Evolutionary conservation across 2,888 invertebrate genomes (phyloP), one percentile per base, ranked within the genome.

Genomic region (Lithophane socia): DNA sequence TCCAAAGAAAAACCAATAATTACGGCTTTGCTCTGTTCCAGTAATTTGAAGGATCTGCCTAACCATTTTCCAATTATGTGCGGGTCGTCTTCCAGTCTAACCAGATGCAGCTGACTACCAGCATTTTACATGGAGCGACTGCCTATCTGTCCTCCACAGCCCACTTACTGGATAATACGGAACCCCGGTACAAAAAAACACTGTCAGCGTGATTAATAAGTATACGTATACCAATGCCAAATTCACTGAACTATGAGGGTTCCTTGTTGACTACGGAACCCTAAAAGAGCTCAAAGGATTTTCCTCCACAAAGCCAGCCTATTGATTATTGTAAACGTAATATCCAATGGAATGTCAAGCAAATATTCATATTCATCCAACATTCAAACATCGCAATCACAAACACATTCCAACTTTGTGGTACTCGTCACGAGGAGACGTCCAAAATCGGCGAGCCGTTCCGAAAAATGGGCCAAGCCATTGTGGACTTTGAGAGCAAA

Each of bases 401-500:
- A 76, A 80, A 84, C 69, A 84, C 81, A 81, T 77, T 73, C 85
- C 68, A 65, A 61, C 63, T 73, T 66, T 65, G 65, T 73, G 29
- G 37, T 37, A 37, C 37, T 37, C 37, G 67, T 64, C 52, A 72
- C 64, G 60, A 72, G 7, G 61, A 65, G 29, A 16, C 29, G n/a
- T 60, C 44, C 69, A 61, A 76, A 80, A 72, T 66, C 65, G 82
- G 67, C 56, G 29, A 65, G n/a, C 69, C 56, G 44, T 54, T 37
- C 47, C 58, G 47, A 61, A 85, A 84, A 84, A 79, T 79, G 66
- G 74, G 56, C n/a, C 76, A 72, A 60, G 56, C 66, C 61, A 86
- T 84, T 86, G 75, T 83, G 49, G 60, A 76, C 72, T 80, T 70
- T 72, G 68, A 85, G 75, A 85, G 83, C 81, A 79, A 82, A 87